Evolutionary conservation across 2,888 invertebrate species (phyloP), one percentile per base, ranked within the genome.

Genomic region (Drosophila helvetica): DNA sequence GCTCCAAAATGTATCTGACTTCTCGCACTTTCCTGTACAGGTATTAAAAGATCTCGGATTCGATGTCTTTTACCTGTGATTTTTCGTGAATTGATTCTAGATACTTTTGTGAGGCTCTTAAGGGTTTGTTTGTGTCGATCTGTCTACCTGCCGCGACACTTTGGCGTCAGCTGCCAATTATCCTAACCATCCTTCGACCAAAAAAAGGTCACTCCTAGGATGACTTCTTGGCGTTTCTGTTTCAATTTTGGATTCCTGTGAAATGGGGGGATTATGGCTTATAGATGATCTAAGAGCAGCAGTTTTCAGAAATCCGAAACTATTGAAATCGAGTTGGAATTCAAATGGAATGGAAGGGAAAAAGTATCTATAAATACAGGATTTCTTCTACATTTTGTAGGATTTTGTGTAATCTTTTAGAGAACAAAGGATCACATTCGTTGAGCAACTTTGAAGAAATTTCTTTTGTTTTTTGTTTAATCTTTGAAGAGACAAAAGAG

Each of bases 11-110:
- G 15, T 30, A 45, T 55, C 38, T n/a, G 78, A 79, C 76, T 83
- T 86, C 83, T 82, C 52, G 70, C 83, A 79, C 83, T 78, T 79
- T 61, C 10, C 55, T 8, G 27, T 15, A 19, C 33, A 76, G 86
- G 74, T 78, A 80, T 61, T 59, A 58, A 69, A 52, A 45, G 46
- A 53, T 64, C 53, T 45, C 19, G 8, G 43, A 57, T 33, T 55
- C 30, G n/a, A 3, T 52, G 60, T 62, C 61, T 57, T 60, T 70
- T 73, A 75, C 58, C 61, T 48, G 64, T 56, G 42, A 68, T 50
- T 43, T 71, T 81, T 64, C 8, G 67, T 77, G 82, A 87, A 85
- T 87, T 67, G 79, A 69, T 64, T 73, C 58, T 62, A 67, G 22
- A 15, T 18, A n/a, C 12, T 18, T 18, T 50, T 66, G 55, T 66